Conservation (phyloP, 1,140 invertebrate species). For the Meteorus sp. region DNA sequence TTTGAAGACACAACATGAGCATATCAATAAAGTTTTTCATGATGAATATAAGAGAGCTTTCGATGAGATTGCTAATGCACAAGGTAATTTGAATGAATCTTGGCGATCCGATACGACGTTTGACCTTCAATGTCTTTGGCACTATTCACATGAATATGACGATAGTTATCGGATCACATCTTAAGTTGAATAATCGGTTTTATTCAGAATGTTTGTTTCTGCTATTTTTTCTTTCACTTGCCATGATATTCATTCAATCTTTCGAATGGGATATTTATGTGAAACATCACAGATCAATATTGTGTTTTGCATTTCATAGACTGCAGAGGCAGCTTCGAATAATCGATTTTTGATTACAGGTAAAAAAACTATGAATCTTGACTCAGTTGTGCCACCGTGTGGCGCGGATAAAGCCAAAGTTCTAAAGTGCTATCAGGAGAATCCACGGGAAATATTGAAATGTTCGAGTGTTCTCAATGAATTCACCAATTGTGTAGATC, state of each 20-base stretch:
- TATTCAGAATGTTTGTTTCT: too few relatives aligned
- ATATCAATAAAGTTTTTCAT: conserved; percentile 58
- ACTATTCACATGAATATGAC: not conserved
- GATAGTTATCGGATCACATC: too few relatives aligned
- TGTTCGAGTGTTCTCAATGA: conserved; percentile 58
- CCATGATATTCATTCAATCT: too few relatives aligned
- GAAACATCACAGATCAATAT: too few relatives aligned
- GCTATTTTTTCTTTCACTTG: too few relatives aligned
- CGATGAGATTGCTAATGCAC: conserved; percentile 28
- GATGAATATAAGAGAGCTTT: conserved; percentile 60
- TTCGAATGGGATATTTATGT: too few relatives aligned
- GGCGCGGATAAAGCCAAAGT: conserved; percentile 54
- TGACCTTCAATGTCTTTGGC: not conserved
- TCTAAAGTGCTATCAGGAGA: conserved; percentile 58
- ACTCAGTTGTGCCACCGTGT: conserved; percentile 50
- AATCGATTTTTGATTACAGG: conserved; percentile 14
- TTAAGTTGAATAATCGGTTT: too few relatives aligned
- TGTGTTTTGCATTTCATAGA: too few relatives aligned
- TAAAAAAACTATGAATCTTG: conserved; percentile 28
- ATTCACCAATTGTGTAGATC: conserved; percentile 59
- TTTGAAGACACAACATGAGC: conserved; percentile 56
- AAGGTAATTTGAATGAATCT: conserved; percentile 14
- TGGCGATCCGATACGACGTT: not conserved
- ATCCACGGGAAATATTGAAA: conserved; percentile 59
- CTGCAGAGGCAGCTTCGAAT: too few relatives aligned